Conservation (phyloP, 2,113 vertebrate species). For the Semicossyphus pulcher region DNA sequence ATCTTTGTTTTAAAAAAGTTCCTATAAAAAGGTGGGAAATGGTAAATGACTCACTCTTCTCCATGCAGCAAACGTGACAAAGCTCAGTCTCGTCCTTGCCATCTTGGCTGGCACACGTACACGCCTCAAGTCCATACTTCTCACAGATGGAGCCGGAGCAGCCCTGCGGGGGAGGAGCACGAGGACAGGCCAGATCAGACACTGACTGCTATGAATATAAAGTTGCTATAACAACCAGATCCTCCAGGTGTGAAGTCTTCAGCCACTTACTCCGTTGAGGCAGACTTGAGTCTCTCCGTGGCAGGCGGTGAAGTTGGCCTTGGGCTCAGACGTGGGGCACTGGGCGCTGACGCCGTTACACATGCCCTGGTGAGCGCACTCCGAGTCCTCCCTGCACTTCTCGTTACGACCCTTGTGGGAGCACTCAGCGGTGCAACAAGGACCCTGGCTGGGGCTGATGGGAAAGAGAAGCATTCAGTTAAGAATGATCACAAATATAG, state of each 20-base stretch:
- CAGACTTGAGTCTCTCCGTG: slow-evolving; percentile 98
- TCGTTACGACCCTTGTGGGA: slow-evolving; percentile 85
- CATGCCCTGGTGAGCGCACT: slow-evolving; percentile 93
- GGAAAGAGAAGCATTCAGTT: background rate
- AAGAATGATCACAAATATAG: background rate
- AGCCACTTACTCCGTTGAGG: slow-evolving; percentile 90
- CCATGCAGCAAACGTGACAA: slow-evolving; percentile 99
- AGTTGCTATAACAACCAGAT: slow-evolving; percentile 37
- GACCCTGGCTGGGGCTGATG: slow-evolving; percentile 95
- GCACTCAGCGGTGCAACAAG: slow-evolving; percentile 90
- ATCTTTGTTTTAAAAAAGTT: background rate
- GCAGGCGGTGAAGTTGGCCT: slow-evolving; percentile 95
- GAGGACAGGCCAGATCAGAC: slow-evolving; percentile 50
- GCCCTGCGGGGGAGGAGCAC: slow-evolving; percentile 84
- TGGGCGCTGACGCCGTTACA: slow-evolving; percentile 89
- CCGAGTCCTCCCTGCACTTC: slow-evolving; percentile 95
- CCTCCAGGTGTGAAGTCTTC: slow-evolving; percentile 28
- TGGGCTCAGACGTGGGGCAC: slow-evolving; percentile 93
- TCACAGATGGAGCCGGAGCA: slow-evolving; percentile 99
- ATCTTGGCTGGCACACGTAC: slow-evolving; percentile 93
- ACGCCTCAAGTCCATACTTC: slow-evolving; percentile 93
- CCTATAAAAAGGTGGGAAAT: background rate
- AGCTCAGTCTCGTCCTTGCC: slow-evolving; percentile 95
- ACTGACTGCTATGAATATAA: slow-evolving; percentile 35
- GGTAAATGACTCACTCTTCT: slow-evolving; percentile 88